phyloP scores from a whole-genome alignment of 2,888 invertebrate genomes.

The Drosophila nr. perissopoda region DNA sequence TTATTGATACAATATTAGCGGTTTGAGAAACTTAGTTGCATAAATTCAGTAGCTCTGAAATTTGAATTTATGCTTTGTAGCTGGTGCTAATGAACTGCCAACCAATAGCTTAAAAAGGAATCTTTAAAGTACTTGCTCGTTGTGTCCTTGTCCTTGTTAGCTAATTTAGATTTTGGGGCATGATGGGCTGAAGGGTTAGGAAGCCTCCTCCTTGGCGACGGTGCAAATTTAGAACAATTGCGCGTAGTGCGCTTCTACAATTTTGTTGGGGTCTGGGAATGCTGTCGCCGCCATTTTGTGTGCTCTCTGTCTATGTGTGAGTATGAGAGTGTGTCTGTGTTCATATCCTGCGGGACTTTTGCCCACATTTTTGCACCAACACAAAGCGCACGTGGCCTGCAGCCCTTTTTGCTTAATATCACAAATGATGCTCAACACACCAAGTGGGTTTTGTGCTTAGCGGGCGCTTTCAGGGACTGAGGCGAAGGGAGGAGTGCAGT shows the following conservation, averaged over 20 bases:
- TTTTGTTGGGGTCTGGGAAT: constrained; percentile 30
- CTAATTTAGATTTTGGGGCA: constrained; percentile 28
- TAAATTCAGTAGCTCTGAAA: constrained; percentile 33
- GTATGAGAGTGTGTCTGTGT: constrained; percentile 15
- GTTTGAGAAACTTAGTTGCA: constrained; percentile 21
- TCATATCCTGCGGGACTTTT: constrained; percentile 45
- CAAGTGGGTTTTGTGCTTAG: constrained; percentile 10
- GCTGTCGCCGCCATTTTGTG: constrained; percentile 48
- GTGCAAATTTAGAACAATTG: constrained; percentile 42
- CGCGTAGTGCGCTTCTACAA: constrained; percentile 16
- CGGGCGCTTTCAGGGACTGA: background rate
- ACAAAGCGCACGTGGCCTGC: constrained; percentile 43
- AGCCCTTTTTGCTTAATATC: constrained; percentile 41
- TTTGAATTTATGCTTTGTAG: constrained; percentile 41
- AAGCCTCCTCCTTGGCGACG: constrained; percentile 6
- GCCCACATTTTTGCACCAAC: constrained; percentile 36
- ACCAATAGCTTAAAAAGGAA: constrained; percentile 9
- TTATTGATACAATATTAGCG: constrained; percentile 63
- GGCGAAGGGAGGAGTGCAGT: background rate
- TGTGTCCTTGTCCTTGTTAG: constrained; percentile 51
- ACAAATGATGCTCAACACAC: constrained; percentile 31
- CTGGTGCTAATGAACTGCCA: constrained; percentile 42
- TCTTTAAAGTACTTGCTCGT: constrained; percentile 12
- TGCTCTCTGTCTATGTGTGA: constrained; percentile 9
- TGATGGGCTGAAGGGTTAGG: background rate